Conservation (phyloP, 2,113 vertebrate genomes). For the Globicephala melas region DNA sequence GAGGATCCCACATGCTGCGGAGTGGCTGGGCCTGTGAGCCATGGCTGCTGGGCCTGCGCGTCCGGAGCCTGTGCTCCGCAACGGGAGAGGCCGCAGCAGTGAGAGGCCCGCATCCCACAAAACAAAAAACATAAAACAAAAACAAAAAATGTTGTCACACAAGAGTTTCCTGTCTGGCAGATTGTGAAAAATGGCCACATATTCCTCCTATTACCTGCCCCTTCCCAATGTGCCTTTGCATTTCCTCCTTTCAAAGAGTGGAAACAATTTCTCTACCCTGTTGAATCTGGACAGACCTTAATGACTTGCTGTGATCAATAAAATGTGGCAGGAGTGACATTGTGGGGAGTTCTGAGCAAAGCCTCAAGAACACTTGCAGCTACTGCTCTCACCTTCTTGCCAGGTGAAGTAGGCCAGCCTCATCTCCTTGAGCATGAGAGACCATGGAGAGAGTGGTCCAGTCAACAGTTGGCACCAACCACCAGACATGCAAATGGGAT, state of each 20-base stretch:
- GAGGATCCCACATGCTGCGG: too few species aligned
- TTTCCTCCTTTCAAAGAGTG: neutral
- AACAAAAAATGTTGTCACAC: neutral
- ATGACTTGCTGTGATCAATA: neutral
- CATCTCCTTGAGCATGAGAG: neutral
- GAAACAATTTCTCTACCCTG: neutral
- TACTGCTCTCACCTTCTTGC: neutral
- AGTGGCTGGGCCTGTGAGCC: too few species aligned
- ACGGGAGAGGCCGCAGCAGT: too few species aligned
- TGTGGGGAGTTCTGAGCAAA: neutral
- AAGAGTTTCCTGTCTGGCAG: neutral
- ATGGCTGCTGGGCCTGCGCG: too few species aligned
- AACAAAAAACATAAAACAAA: too few species aligned
- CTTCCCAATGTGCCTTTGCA: neutral
- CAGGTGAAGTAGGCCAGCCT: neutral
- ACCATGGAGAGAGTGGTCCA: neutral
- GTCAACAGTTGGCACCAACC: neutral
- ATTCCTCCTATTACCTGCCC: neutral
- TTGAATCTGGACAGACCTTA: neutral
- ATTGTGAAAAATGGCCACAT: neutral
- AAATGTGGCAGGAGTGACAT: neutral
- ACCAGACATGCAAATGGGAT: neutral
- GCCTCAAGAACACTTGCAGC: neutral
- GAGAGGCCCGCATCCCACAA: too few species aligned
- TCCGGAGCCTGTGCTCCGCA: too few species aligned